phyloP scores from a whole-genome alignment of 2,113 vertebrate species.

The Tyto alba region DNA sequence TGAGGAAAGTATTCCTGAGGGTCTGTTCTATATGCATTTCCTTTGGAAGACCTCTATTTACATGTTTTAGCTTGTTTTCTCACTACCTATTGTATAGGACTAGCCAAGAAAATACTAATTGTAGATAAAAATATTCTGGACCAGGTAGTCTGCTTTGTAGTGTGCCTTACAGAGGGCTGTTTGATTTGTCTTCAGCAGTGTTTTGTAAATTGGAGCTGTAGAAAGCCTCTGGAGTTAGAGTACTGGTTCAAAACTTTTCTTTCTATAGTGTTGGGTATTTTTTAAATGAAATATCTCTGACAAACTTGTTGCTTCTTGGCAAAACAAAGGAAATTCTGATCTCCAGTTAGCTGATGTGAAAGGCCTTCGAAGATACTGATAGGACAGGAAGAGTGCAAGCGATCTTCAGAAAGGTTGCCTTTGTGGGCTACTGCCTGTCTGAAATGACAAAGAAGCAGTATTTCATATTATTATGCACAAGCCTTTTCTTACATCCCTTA shows the following conservation, averaged over 20 bases:
- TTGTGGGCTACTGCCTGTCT: neutral
- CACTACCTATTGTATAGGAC: neutral
- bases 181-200: neutral
- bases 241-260: neutral
- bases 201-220: neutral
- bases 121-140: neutral
- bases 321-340: neutral
- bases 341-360: neutral
- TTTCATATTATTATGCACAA: neutral
- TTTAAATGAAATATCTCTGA: neutral
- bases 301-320: neutral
- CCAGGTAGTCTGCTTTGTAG: neutral
- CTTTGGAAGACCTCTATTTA: neutral
- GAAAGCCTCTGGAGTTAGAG: neutral
- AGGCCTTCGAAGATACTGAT: neutral
- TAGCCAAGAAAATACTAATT: neutral
- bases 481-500: neutral
- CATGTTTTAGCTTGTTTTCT: neutral
- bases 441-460: neutral
- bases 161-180: neutral
- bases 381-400: neutral
- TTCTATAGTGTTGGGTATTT: rapidly evolving
- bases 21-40: neutral
- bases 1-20: neutral
- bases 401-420: neutral